A percentile compares a stretch with the other conserved stretches of the same genome.
Evolutionary conservation across 37 sponge, comb jelly and placozoan species (phyloP).

Genomic region (Aplysina aerophoba): DNA sequence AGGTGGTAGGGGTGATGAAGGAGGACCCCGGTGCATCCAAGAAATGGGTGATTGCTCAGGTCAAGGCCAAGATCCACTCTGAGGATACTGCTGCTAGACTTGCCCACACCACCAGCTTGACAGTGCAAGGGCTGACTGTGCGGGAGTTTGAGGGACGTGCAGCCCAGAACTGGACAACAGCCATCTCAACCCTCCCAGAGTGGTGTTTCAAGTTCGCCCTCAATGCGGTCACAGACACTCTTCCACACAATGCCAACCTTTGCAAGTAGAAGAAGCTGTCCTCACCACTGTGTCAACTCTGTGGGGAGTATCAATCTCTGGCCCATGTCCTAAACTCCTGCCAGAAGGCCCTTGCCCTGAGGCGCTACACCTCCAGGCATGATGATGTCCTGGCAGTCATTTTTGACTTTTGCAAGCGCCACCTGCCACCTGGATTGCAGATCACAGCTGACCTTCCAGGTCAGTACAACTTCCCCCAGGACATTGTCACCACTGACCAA

Average conservation of each 20-base stretch:
- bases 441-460: not conserved
- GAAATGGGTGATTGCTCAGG: not conserved
- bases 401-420: too few species aligned
- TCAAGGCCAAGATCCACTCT: not conserved
- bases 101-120: not conserved
- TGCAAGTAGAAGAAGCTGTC: not conserved
- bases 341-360: conserved; percentile 20
- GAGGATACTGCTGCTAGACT: not conserved
- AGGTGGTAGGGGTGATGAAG: not conserved
- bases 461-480: not conserved
- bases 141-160: not conserved
- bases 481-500: conserved; percentile 1
- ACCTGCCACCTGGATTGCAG: not conserved
- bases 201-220: conserved; percentile 17
- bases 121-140: not conserved
- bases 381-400: conserved; percentile 31
- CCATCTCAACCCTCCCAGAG: not conserved
- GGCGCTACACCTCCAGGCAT: conserved; percentile 19
- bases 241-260: conserved; percentile 32
- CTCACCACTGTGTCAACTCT: conserved; percentile 4
- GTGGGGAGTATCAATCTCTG: conserved; percentile 17
- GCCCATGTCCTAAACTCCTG: conserved; percentile 31
- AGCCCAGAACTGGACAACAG: not conserved
- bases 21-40: not conserved
- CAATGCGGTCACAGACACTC: conserved; percentile 3